Percentiles rank a stretch among this genome's conserved stretches.
phyloP scores from a whole-genome alignment of 2,888 invertebrate species.

The Eulithis testata region DNA sequence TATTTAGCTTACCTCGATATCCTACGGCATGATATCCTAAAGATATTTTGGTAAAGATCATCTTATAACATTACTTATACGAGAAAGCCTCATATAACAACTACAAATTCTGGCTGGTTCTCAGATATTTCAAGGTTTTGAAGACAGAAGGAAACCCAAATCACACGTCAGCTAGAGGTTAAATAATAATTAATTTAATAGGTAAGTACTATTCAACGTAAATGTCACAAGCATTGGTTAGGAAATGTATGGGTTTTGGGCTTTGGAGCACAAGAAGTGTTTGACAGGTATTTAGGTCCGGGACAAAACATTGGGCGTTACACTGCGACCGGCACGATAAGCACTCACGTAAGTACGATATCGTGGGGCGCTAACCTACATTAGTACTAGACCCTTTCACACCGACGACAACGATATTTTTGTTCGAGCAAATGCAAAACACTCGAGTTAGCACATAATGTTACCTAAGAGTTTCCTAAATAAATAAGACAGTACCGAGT shows the following conservation, averaged over 20 bases:
- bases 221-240: slow-evolving; percentile 15
- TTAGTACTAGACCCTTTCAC: no score
- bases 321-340: no score
- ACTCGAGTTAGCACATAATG: no score
- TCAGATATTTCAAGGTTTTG: not conserved
- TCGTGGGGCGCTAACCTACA: no score
- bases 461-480: no score
- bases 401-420: no score
- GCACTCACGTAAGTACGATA: no score
- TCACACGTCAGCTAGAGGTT: slow-evolving; percentile 28
- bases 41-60: not conserved
- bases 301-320: slow-evolving; percentile 13
- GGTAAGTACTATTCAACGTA: slow-evolving; percentile 8
- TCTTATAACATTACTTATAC: no score
- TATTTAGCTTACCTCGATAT: not conserved
- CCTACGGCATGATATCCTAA: not conserved
- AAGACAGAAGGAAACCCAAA: slow-evolving; percentile 27
- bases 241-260: slow-evolving; percentile 13
- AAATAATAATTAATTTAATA: slow-evolving; percentile 28
- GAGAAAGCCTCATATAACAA: no score
- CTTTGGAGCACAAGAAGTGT: slow-evolving; percentile 15
- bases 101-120: no score
- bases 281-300: slow-evolving; percentile 7
- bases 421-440: no score
- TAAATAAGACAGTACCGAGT: no score